Evolutionary conservation across 2,797 vertebrate species (phyloP).

Genomic region (Acanthopagrus latus): DNA sequence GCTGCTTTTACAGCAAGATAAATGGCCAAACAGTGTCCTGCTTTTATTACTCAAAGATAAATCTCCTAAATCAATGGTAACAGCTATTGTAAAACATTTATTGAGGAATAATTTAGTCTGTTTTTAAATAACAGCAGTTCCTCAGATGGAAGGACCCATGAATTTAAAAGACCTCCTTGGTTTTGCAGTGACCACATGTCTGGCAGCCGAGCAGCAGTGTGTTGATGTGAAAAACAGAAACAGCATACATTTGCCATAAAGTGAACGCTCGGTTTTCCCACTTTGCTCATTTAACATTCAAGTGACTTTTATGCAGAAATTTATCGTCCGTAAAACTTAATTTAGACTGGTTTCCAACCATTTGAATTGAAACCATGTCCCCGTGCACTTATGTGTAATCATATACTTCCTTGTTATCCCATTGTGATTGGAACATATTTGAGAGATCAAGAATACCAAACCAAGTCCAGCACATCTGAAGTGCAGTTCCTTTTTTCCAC

Average conservation of each 20-base stretch:
- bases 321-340: not conserved
- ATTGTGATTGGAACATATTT: not conserved
- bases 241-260: not conserved
- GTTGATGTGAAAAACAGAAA: constrained; percentile 18
- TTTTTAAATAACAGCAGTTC: constrained; percentile 1
- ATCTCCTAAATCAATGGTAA: not conserved
- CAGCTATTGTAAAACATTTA: not conserved
- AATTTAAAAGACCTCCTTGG: not conserved
- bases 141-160: not conserved
- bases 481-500: not conserved
- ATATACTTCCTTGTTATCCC: not conserved
- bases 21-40: not conserved
- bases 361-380: constrained; percentile 1
- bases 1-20: not conserved
- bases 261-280: not conserved
- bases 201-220: not conserved
- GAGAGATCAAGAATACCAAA: constrained; percentile 24
- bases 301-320: constrained; percentile 9
- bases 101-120: not conserved
- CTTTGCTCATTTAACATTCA: constrained; percentile 15
- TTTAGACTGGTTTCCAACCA: not conserved
- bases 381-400: not conserved
- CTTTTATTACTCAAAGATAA: not conserved
- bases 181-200: constrained; percentile 22
- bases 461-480: constrained; percentile 8